Conservation (phyloP, 2,888 invertebrate genomes). For the Rhynchonema sp. region DNA sequence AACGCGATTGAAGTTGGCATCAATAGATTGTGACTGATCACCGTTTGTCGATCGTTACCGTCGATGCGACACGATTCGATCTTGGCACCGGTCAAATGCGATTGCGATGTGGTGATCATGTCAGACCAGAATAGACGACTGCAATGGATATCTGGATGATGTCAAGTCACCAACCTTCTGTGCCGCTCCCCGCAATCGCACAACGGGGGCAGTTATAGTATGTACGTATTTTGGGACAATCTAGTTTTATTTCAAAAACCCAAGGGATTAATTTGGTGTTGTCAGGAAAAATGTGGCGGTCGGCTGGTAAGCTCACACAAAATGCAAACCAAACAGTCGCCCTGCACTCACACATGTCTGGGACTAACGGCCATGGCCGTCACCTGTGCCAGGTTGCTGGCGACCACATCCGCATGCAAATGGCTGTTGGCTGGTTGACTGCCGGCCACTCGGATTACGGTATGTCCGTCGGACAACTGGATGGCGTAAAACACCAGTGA, state of each 20-base stretch:
- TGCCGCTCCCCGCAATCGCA: too few relatives aligned
- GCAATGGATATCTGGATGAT: neutral
- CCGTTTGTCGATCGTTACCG: slow-evolving; percentile 48
- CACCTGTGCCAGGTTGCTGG: slow-evolving; percentile 4
- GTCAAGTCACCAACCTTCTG: too few relatives aligned
- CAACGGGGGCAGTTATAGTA: too few relatives aligned
- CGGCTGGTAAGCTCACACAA: too few relatives aligned
- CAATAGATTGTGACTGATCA: slow-evolving; percentile 53
- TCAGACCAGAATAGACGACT: slow-evolving; percentile 7
- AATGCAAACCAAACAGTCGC: neutral
- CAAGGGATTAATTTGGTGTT: too few relatives aligned
- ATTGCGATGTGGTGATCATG: slow-evolving; percentile 31
- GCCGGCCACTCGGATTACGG: slow-evolving; percentile 12
- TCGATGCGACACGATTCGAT: slow-evolving; percentile 61
- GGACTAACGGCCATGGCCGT: slow-evolving; percentile 4
- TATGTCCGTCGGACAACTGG: slow-evolving; percentile 14
- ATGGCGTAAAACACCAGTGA: neutral
- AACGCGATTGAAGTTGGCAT: slow-evolving; percentile 58
- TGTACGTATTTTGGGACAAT: too few relatives aligned
- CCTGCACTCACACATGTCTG: neutral
- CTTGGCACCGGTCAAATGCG: slow-evolving; percentile 55
- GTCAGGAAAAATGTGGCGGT: too few relatives aligned
- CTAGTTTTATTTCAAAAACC: too few relatives aligned
- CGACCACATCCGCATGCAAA: neutral
- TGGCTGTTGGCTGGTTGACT: slow-evolving; percentile 27